Percentiles rank a stretch among this genome's conserved stretches.
Conservation (phyloP, 1,140 invertebrate species). For the Aphidius ervi region DNA sequence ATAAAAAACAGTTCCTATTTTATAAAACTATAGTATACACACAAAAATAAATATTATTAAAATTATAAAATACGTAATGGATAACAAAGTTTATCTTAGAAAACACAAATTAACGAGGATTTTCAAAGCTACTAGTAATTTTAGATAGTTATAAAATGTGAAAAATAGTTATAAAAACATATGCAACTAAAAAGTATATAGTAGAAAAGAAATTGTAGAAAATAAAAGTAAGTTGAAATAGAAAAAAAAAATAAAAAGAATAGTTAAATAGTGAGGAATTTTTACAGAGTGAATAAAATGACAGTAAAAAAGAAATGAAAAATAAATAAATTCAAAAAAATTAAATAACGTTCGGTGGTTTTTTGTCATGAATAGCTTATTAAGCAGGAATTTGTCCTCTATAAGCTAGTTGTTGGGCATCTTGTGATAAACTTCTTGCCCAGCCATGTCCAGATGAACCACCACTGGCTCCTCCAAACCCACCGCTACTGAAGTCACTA, state of each 20-base stretch:
- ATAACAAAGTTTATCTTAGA: conserved; percentile 2
- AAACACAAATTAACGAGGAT: conserved; percentile 8
- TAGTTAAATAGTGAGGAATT: conserved; percentile 7
- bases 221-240: background rate
- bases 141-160: background rate
- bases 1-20: background rate
- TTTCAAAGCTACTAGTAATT: conserved; percentile 16
- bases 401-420: conserved; percentile 72
- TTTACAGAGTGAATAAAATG: background rate
- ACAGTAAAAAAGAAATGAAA: conserved; percentile 13
- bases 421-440: conserved; percentile 62
- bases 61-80: conserved; percentile 2
- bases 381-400: conserved; percentile 61
- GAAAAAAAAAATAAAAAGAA: conserved; percentile 12
- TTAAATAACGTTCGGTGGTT: conserved; percentile 21
- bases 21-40: background rate
- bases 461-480: conserved; percentile 54
- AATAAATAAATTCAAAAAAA: conserved; percentile 24
- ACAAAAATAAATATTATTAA: conserved; percentile 13
- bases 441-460: conserved; percentile 61
- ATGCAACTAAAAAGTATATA: conserved; percentile 11
- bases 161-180: conserved; percentile 4
- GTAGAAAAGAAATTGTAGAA: background rate
- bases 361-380: conserved; percentile 21
- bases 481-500: conserved; percentile 54